Conservation (phyloP, 2,113 vertebrate species). For the Orientallactaga bullata region DNA sequence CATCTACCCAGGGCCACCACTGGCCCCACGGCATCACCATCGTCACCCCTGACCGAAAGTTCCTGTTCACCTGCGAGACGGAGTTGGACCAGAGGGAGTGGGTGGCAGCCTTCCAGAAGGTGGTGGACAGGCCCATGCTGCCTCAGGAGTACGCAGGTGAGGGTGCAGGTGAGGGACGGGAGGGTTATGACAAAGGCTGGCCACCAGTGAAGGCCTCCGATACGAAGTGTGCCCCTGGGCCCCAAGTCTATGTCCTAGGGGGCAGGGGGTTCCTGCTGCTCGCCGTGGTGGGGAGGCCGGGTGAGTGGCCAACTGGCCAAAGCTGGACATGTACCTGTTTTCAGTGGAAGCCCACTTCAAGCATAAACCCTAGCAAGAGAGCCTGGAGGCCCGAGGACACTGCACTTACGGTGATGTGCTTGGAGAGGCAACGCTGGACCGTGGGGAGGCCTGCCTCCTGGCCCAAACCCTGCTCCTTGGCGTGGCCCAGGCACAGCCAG, state of each 20-base stretch:
- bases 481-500: background rate
- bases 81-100: constrained; percentile 94
- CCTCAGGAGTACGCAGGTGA: constrained; percentile 98
- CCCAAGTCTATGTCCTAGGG: background rate
- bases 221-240: background rate
- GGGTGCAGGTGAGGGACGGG: background rate
- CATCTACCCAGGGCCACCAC: constrained; percentile 93
- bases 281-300: accelerated
- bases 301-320: background rate
- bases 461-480: background rate
- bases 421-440: background rate
- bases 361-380: constrained; percentile 94
- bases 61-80: constrained; percentile 96
- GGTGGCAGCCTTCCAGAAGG: constrained; percentile 94
- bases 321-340: constrained; percentile 62
- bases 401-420: background rate
- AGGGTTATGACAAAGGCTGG: background rate
- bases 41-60: constrained; percentile 96
- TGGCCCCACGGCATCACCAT: constrained; percentile 98
- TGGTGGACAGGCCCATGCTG: constrained; percentile 97
- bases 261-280: background rate
- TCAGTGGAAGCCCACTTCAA: constrained; percentile 99
- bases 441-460: background rate
- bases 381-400: constrained; percentile 67
- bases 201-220: background rate